A percentile compares a stretch with the other conserved stretches of the same genome.
These are phyloP conservation scores for Sorex araneus DNA, from an alignment of 2,113 vertebrate species.

Conservation along the genomic window DNA sequence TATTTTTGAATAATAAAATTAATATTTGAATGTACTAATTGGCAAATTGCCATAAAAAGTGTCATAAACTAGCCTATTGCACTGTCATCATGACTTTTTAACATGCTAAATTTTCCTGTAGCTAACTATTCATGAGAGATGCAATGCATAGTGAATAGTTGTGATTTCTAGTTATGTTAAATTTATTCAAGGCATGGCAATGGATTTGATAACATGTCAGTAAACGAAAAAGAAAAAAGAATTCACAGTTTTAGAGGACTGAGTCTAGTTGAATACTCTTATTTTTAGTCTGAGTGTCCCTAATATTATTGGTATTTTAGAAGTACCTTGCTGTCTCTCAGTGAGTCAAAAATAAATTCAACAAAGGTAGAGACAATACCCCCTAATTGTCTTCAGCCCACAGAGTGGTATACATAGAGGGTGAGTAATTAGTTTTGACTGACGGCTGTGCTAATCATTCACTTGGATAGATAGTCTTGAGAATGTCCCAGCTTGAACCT, in stretches of 20 bases:
- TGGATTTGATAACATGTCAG: conserved; percentile 31
- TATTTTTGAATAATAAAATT: conserved; percentile 53
- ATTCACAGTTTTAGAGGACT: neutral
- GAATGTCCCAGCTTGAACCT: conserved; percentile 59
- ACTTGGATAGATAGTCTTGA: conserved; percentile 25
- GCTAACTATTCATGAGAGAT: neutral
- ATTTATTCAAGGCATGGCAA: conserved; percentile 15
- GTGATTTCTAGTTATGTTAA: neutral
- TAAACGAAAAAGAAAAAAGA: conserved; percentile 29
- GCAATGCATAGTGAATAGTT: conserved; percentile 13
- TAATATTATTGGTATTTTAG: conserved; percentile 49
- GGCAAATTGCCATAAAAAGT: neutral
- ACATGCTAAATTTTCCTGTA: conserved; percentile 11
- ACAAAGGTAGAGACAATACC: conserved; percentile 61
- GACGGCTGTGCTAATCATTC: conserved; percentile 52
- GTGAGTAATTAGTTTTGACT: conserved; percentile 72
- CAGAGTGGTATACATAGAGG: conserved; percentile 4
- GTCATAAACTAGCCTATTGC: neutral
- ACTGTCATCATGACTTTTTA: neutral
- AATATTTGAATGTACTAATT: neutral
- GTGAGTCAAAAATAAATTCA: conserved; percentile 76
- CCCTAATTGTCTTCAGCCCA: conserved; percentile 71
- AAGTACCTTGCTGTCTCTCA: conserved; percentile 56
- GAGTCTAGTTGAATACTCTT: conserved; percentile 43
- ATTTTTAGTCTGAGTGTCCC: conserved; percentile 46